Percentiles rank a stretch among this genome's conserved stretches.
phyloP scores from a whole-genome alignment of 53 echinoderm and acorn worm species.

The Stichopus horrens region DNA sequence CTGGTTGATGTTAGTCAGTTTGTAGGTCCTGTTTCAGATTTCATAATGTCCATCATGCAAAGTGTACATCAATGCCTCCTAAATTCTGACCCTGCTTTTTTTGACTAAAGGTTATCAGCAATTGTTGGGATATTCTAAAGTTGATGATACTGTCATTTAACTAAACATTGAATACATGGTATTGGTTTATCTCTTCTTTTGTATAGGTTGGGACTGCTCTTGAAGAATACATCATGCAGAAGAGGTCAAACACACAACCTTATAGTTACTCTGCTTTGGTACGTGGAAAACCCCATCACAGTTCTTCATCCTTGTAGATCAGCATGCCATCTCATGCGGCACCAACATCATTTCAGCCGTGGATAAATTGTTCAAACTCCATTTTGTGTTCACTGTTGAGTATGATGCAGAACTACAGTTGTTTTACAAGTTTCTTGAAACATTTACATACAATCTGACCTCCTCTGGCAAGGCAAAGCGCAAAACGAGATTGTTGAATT shows the following conservation, averaged over 20 bases:
- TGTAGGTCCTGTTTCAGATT: no score
- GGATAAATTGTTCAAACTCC: background rate
- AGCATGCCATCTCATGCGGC: background rate
- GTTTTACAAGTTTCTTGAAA: constrained; percentile 2
- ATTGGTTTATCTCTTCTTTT: no score
- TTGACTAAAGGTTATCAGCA: no score
- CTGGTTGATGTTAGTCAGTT: no score
- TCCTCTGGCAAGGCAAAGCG: background rate
- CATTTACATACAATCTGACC: background rate
- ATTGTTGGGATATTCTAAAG: no score
- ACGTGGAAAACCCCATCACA: background rate
- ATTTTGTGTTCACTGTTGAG: background rate
- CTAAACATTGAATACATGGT: no score
- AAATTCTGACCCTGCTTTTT: no score
- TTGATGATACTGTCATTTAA: no score
- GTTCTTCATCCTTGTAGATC: background rate
- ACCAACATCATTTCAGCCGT: background rate
- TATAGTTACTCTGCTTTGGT: background rate
- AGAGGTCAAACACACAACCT: background rate
- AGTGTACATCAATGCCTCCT: no score
- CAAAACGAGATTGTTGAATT: background rate
- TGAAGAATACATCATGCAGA: background rate
- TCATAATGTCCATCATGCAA: no score
- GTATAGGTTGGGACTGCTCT: background rate
- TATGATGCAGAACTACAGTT: background rate